Evolutionary conservation across 2,113 vertebrate genomes (phyloP), one percentile per base, ranked within the genome.

Genomic region (Notarius lentiginosus): DNA sequence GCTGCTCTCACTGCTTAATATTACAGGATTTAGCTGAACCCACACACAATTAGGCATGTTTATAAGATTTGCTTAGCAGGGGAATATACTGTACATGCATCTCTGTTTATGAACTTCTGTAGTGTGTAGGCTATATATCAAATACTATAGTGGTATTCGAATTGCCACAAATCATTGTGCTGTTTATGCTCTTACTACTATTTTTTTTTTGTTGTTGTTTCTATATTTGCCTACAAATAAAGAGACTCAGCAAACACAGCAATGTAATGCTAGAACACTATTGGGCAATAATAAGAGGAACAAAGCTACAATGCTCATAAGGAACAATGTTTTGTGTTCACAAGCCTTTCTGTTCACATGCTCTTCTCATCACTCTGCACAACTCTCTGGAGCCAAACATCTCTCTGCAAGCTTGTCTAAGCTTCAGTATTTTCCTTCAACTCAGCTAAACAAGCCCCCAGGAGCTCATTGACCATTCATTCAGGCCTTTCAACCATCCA

Each of bases 321-420:
- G 84, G 58, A 80, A 41, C 68, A 70, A n/a, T 79, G 84, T 79
- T 77, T 76, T 8, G 68, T 63, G 82, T 79, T 65, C 66, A 15
- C 55, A 60, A 22, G 60, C 7, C 61, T 83, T 56, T 20, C 14
- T 4, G 30, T 84, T 84, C 84, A 86, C 88, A 88, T 90, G 86
- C 60, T 90, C 86, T 88, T 88, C 88, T 84, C 90, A 90, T 90
- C 83, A 89, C 70, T 63, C 90, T 47, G 77, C 70, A 87, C 17
- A 27, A 82, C 84, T 86, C 86, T 87, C 90, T 5, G 51, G 84
- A 84, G 88, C 83, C 80, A 87, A 83, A 86, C 79, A 85, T 82
- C 79, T 77, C 82, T 87, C 22, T 34, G 61, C 66, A 76, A 73
- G 87, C 17, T 7, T 73, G 47, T 73, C 77, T 83, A 80, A 83